phyloP scores from a whole-genome alignment of 2,113 vertebrate genomes.

The Rhabdornis inornatus region DNA sequence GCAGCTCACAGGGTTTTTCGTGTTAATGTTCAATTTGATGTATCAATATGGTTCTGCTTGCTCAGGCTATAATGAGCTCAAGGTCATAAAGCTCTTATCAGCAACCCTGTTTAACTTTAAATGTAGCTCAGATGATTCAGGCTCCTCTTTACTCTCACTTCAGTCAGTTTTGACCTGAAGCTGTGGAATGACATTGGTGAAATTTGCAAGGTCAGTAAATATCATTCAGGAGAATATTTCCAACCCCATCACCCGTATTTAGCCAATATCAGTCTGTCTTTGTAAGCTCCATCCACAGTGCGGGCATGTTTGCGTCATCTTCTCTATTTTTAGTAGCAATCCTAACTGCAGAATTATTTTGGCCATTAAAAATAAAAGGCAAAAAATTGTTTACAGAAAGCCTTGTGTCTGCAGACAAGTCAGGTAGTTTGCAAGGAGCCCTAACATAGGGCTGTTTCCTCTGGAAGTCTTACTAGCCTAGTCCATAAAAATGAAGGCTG shows the following conservation, averaged over 20 bases:
- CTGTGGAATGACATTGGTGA: slow-evolving; percentile 8
- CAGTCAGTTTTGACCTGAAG: slow-evolving; percentile 43
- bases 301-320: accelerated
- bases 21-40: slow-evolving; percentile 53
- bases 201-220: slow-evolving; percentile 56
- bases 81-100: slow-evolving; percentile 57
- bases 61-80: slow-evolving; percentile 53
- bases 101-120: slow-evolving; percentile 50
- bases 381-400: neutral
- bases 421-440: neutral
- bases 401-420: neutral
- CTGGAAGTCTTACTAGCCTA: neutral
- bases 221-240: slow-evolving; percentile 9
- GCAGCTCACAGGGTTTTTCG: neutral
- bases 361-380: neutral
- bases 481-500: neutral
- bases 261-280: neutral
- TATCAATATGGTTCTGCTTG: slow-evolving; percentile 60
- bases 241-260: neutral
- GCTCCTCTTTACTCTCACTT: neutral
- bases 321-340: neutral
- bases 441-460: neutral
- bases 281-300: neutral
- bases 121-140: slow-evolving; percentile 19
- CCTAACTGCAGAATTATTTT: neutral